A percentile compares a stretch with the other conserved stretches of the same genome.
phyloP scores from a whole-genome alignment of 2,113 vertebrate species.

The Onychostruthus taczanowskii region DNA sequence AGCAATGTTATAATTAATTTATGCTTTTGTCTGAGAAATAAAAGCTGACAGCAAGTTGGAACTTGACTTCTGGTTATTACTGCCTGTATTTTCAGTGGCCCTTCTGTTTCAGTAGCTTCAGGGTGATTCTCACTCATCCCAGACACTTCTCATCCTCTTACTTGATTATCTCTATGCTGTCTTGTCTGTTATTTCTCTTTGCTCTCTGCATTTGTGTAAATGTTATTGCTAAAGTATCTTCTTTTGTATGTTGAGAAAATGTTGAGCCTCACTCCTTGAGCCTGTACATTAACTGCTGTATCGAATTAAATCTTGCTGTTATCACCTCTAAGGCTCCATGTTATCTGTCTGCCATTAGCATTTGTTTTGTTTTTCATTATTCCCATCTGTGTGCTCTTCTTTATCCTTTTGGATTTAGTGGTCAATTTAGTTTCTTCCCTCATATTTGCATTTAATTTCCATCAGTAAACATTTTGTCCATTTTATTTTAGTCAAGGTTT shows the following conservation, averaged over 20 bases:
- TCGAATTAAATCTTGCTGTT: not conserved
- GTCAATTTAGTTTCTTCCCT: conserved; percentile 6
- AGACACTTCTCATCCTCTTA: not conserved
- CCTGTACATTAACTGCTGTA: not conserved
- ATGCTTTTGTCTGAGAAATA: not conserved
- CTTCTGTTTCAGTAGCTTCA: not conserved
- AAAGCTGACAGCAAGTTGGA: not conserved
- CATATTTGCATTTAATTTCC: not conserved
- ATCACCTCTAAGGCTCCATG: not conserved
- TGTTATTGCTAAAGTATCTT: not conserved
- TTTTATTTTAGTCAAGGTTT: not conserved
- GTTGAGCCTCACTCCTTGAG: not conserved
- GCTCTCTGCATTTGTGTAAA: not conserved
- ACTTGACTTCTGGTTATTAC: not conserved
- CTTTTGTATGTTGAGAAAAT: not conserved
- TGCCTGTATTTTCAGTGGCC: not conserved
- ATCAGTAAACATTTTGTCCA: not conserved
- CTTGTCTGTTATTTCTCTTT: not conserved
- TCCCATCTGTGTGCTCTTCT: not conserved
- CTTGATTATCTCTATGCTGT: not conserved
- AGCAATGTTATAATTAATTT: not conserved
- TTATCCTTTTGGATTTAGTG: not conserved
- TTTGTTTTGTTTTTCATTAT: conserved; percentile 12
- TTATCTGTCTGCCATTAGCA: not conserved
- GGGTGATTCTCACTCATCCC: not conserved